Evolutionary conservation across 1,140 invertebrate genomes (phyloP).

Genomic region (Drosophila bocki): DNA sequence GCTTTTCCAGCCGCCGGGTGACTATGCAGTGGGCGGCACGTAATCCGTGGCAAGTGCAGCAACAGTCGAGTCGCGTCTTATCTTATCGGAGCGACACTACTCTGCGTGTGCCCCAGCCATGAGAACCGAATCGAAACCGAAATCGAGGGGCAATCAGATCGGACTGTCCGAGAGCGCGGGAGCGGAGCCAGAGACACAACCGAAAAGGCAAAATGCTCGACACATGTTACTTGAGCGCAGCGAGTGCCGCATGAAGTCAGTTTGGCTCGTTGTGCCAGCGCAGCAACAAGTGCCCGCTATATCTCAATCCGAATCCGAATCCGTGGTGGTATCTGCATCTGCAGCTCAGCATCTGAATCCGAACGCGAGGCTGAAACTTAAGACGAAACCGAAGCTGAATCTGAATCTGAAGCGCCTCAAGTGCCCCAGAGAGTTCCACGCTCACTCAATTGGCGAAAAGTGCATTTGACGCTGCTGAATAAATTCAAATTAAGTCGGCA

Average conservation of each 20-base stretch:
- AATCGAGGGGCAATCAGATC: conserved; percentile 23
- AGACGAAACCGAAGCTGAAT: conserved; percentile 10
- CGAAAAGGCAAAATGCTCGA: conserved; percentile 42
- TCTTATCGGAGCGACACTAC: conserved; percentile 56
- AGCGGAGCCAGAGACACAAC: conserved; percentile 36
- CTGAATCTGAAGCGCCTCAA: conserved; percentile 66
- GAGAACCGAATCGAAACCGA: conserved; percentile 35
- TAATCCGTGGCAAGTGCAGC: conserved; percentile 43
- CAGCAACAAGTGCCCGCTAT: conserved; percentile 74
- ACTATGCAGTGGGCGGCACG: conserved; percentile 66
- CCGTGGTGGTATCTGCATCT: conserved; percentile 22
- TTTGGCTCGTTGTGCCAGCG: conserved; percentile 75
- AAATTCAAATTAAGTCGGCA: conserved; percentile 66
- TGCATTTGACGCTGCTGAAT: conserved; percentile 41
- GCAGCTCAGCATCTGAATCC: conserved; percentile 9
- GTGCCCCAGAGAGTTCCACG: conserved; percentile 48
- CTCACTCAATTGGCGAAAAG: conserved; percentile 24
- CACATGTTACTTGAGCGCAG: conserved; percentile 74
- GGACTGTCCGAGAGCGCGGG: conserved; percentile 30
- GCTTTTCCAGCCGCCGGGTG: conserved; percentile 15
- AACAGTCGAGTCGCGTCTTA: conserved; percentile 30
- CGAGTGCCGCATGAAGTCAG: conserved; percentile 68
- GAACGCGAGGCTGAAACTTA: conserved; percentile 22
- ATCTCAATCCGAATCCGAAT: conserved; percentile 16
- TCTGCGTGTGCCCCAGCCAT: conserved; percentile 22